Conservation (phyloP, 2,113 vertebrate species). For the Channa maculata region DNA sequence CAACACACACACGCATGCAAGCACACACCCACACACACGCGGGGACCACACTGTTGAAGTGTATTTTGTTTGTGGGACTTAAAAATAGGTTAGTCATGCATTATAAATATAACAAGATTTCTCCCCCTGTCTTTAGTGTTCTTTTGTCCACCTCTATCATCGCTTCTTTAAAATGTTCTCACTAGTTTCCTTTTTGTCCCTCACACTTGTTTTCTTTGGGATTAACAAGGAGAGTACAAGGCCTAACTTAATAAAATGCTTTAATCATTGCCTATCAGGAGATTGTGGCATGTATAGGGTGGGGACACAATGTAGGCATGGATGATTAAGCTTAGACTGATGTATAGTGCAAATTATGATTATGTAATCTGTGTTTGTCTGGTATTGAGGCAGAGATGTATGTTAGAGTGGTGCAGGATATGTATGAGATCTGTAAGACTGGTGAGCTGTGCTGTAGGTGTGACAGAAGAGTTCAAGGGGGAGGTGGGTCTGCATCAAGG, state of each 20-base stretch:
- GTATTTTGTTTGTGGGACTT: constrained; percentile 47
- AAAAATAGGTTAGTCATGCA: constrained; percentile 74
- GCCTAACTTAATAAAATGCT: not conserved
- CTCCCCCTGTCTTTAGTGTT: constrained; percentile 28
- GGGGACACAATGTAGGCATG: not conserved
- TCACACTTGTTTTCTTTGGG: not conserved
- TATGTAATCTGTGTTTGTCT: not conserved
- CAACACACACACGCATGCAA: not conserved
- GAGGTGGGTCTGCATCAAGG: too few relatives aligned
- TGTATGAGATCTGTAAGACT: too few relatives aligned
- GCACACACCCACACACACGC: not conserved
- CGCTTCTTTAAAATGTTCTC: constrained; percentile 8
- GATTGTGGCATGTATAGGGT: not conserved
- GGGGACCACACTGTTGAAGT: constrained; percentile 6
- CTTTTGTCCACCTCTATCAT: constrained; percentile 10
- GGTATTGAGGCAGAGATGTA: not conserved
- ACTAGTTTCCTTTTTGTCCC: not conserved
- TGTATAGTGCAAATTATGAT: too few relatives aligned
- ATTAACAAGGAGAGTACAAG: constrained; percentile 10
- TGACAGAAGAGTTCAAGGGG: too few relatives aligned
- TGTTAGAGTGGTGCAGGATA: too few relatives aligned
- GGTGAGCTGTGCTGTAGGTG: too few relatives aligned
- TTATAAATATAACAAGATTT: constrained; percentile 60
- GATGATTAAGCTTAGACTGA: too few relatives aligned
- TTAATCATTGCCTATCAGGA: constrained; percentile 10